A percentile compares a stretch with the other conserved stretches of the same genome.
These are phyloP conservation scores for Solea solea DNA, from an alignment of 2,113 vertebrate genomes.

Conservation along the genomic window DNA sequence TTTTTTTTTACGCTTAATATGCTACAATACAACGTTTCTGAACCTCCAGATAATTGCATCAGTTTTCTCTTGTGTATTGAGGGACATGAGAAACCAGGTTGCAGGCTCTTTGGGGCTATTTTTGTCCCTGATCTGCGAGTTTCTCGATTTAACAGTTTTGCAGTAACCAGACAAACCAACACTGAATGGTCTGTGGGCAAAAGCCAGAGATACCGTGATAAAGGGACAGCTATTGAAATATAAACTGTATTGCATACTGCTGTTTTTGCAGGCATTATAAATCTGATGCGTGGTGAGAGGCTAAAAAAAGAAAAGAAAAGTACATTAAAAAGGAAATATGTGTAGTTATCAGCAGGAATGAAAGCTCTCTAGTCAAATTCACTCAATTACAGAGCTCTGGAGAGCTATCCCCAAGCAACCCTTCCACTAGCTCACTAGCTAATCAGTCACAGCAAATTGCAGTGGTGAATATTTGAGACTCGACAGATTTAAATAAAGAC, in stretches of 20 bases:
- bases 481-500: conserved; percentile 71
- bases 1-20: background rate
- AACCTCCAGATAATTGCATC: conserved; percentile 6
- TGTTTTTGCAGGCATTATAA: conserved; percentile 38
- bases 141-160: conserved; percentile 51
- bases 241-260: conserved; percentile 49
- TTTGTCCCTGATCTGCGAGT: conserved; percentile 47
- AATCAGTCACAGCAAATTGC: conserved; percentile 70
- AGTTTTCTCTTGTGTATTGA: conserved; percentile 1
- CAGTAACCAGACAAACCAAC: conserved; percentile 18
- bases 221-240: conserved; percentile 25
- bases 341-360: conserved; percentile 62
- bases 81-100: conserved; percentile 12
- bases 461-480: conserved; percentile 70
- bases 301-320: conserved; percentile 52
- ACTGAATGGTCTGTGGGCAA: conserved; percentile 26
- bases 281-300: conserved; percentile 39
- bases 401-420: conserved; percentile 67
- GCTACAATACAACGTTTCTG: background rate
- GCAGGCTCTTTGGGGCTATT: conserved; percentile 6
- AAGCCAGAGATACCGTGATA: conserved; percentile 30
- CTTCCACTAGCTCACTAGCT: conserved; percentile 66
- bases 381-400: conserved; percentile 71
- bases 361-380: conserved; percentile 63
- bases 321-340: conserved; percentile 52